These are phyloP conservation scores for Indicator indicator DNA, from an alignment of 2,113 vertebrate species.

Conservation along the genomic window DNA sequence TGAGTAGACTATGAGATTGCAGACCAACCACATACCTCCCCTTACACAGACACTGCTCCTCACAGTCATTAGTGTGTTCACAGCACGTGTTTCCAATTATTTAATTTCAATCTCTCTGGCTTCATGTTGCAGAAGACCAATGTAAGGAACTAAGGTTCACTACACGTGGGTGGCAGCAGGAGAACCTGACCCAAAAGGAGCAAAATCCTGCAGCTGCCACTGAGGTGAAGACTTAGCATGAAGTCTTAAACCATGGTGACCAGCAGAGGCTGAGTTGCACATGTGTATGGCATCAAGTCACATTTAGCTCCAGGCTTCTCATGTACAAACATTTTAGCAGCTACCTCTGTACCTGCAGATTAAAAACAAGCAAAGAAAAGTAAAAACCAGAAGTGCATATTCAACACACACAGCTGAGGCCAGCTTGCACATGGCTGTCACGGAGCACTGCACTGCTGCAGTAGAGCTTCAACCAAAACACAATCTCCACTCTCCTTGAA, in stretches of 20 bases:
- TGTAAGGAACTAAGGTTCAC: not conserved
- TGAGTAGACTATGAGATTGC: rapidly evolving
- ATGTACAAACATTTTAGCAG: not conserved
- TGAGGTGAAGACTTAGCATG: rapidly evolving
- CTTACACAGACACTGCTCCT: not conserved
- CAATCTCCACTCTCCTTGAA: not conserved
- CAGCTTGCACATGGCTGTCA: not conserved
- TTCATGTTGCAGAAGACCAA: not conserved
- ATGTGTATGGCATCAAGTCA: not conserved
- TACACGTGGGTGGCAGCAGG: not conserved
- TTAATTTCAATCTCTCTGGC: not conserved
- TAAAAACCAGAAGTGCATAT: not conserved
- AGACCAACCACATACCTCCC: not conserved
- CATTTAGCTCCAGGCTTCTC: not conserved
- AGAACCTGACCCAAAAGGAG: not conserved
- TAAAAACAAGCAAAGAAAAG: not conserved
- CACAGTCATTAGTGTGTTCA: not conserved
- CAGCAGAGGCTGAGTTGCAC: not conserved
- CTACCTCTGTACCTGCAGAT: not conserved
- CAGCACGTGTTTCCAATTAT: not conserved
- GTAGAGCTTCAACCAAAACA: not conserved
- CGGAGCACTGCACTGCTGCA: rapidly evolving
- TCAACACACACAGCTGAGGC: rapidly evolving
- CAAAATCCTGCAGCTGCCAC: not conserved
- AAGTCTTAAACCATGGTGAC: not conserved